Percentiles rank a stretch among this genome's conserved stretches.
These are phyloP conservation scores for Scomberomorus guttatus DNA, from an alignment of 2,797 vertebrate genomes.

Conservation along the genomic window DNA sequence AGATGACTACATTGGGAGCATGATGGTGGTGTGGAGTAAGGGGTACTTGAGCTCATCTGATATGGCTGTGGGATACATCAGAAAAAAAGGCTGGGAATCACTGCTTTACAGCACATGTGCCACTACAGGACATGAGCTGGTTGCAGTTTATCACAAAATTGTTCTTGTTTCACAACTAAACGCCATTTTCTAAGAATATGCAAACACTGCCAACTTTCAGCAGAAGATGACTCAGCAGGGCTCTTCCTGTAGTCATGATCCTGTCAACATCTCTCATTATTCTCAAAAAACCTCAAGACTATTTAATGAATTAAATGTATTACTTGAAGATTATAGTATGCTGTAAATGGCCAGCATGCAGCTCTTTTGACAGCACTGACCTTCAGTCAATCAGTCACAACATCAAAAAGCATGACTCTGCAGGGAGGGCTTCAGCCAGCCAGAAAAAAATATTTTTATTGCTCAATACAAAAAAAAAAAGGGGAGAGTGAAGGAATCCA, in stretches of 20 bases:
- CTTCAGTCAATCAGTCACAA: slow-evolving; percentile 55
- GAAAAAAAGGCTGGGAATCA: no score
- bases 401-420: slow-evolving; percentile 34
- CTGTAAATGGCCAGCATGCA: slow-evolving; percentile 20
- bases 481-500: slow-evolving; percentile 6
- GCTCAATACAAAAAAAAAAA: background rate
- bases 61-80: no score
- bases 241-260: background rate
- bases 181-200: slow-evolving; percentile 28
- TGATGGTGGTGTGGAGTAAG: no score
- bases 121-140: background rate
- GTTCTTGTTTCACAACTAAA: slow-evolving; percentile 27
- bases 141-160: slow-evolving; percentile 28
- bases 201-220: slow-evolving; percentile 15
- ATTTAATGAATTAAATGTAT: slow-evolving; percentile 32
- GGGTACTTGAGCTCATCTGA: no score
- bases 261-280: slow-evolving; percentile 31
- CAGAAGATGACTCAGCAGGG: slow-evolving; percentile 40
- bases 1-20: no score
- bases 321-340: slow-evolving; percentile 12
- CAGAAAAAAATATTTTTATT: slow-evolving; percentile 14
- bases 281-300: slow-evolving; percentile 23
- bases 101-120: no score
- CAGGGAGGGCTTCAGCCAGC: slow-evolving; percentile 9
- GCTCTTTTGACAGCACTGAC: slow-evolving; percentile 45